Evolutionary conservation across 2,797 vertebrate genomes (phyloP).

Genomic region (Macrochelys suwanniensis): DNA sequence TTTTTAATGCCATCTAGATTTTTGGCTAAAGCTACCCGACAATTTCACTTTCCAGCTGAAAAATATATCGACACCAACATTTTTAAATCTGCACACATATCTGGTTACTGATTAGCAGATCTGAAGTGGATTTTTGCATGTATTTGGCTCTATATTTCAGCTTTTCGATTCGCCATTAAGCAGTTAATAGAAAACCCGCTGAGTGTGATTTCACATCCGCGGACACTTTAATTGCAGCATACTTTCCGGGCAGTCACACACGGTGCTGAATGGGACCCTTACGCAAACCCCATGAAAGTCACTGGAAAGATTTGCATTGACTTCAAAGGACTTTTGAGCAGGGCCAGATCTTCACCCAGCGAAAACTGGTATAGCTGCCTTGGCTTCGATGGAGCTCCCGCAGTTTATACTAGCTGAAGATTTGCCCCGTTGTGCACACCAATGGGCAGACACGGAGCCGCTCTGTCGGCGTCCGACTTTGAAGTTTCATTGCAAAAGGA

Average conservation of each 20-base stretch:
- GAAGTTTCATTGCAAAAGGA: background rate
- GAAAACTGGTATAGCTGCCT: background rate
- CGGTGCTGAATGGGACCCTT: background rate
- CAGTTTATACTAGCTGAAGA: background rate
- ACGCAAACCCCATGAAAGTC: background rate
- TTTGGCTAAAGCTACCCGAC: background rate
- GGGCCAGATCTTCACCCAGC: background rate
- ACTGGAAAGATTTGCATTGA: background rate
- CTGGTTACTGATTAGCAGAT: background rate
- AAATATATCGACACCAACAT: background rate
- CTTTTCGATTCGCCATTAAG: background rate
- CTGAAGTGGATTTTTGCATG: background rate
- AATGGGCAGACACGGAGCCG: background rate
- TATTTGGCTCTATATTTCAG: background rate
- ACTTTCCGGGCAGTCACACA: background rate
- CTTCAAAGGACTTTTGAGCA: background rate
- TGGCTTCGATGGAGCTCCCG: background rate
- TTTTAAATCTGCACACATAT: background rate
- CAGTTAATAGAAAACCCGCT: background rate
- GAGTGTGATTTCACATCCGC: background rate
- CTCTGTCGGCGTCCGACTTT: background rate
- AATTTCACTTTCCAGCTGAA: background rate
- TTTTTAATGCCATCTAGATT: background rate
- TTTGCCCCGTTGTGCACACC: background rate
- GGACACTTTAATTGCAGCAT: background rate